Base-by-base conservation (phyloP, 92 coral and sea anemone genomes). In the Isaurus tuberculatus region DNA sequence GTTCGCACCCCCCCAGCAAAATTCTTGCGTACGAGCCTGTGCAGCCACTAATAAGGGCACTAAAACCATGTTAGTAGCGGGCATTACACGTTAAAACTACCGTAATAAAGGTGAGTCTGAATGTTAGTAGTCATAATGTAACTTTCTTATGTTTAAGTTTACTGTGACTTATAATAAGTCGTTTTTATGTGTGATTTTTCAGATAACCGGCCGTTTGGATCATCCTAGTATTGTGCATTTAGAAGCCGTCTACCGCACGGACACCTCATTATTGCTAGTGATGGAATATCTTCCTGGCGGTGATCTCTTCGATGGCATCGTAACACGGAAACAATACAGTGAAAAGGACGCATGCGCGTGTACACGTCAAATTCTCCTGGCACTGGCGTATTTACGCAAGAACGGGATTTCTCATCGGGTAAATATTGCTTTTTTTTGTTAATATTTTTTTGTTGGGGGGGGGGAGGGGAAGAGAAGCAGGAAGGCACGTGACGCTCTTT, bases 241-340 rank as follows among this genome's bases (percentile, higher is more conserved):
- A 19, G 95, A 95, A 78, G 93, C 86, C 34, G 97, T 95, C 51
- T 93, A 89, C 75, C 89, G 83, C 72, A 89, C 91, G 23, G 91
- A 89, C 13, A 90, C 79, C 1, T 68, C 84, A 58, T 81, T 95
- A 34, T 87, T 89, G 3, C 88, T 95, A 44, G 98, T 95, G 14
- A 85, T 95, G 55, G 98, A 95, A 77, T 95, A 95, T 73, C 91
- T 95, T 0, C 97, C 97, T 27, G 98, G 98, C 8, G 98, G 98
- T n/a, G 98, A 95, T 72, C 90, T 95, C 83, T 95, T 95, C 72
- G 98, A 95, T 73, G 98, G 98, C 16, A 86, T 95, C 65, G 97
- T 95, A 32, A 85, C 97, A 22, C 90, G 98, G 77, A 90, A 92
- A 11, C 90, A 84, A 69, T 95, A 88, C 93, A 93, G 97, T 22